phyloP scores from a whole-genome alignment of 2,113 vertebrate species.

The Coracopsis vasa region DNA sequence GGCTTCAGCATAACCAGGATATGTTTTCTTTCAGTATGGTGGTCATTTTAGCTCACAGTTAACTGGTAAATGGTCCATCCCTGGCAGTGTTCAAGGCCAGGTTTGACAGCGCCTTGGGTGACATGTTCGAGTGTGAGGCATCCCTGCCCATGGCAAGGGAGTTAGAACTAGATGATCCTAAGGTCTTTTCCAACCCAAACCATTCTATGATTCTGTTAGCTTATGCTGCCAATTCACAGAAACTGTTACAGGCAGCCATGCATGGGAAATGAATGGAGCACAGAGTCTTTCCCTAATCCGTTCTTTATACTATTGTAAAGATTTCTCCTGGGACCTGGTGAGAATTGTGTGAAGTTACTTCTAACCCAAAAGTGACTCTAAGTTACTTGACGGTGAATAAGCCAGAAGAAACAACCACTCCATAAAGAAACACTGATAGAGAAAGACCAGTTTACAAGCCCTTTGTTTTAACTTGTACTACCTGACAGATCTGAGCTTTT shows the following conservation, averaged over 20 bases:
- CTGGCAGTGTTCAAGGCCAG: no score
- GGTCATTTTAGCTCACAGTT: background rate
- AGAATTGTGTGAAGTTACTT: background rate
- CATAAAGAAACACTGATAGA: background rate
- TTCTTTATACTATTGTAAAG: background rate
- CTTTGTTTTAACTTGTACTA: background rate
- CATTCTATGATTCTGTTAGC: no score
- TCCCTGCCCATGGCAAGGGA: no score
- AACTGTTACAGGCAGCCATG: background rate
- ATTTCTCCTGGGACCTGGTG: background rate
- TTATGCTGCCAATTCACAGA: background rate
- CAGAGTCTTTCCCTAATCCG: background rate
- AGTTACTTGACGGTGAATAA: background rate
- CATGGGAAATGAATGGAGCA: background rate
- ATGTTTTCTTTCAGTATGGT: background rate
- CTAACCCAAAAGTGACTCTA: background rate
- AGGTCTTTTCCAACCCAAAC: no score
- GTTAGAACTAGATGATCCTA: no score
- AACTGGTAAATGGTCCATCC: background rate
- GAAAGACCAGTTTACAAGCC: background rate
- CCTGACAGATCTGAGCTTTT: background rate
- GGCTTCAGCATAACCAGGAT: background rate
- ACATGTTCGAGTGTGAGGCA: no score
- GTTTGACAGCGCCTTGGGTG: no score
- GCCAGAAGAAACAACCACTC: background rate